Evolutionary conservation across 2,888 invertebrate species (phyloP), one percentile per base, ranked within the genome.

Genomic region (Myopa tessellatipennis): DNA sequence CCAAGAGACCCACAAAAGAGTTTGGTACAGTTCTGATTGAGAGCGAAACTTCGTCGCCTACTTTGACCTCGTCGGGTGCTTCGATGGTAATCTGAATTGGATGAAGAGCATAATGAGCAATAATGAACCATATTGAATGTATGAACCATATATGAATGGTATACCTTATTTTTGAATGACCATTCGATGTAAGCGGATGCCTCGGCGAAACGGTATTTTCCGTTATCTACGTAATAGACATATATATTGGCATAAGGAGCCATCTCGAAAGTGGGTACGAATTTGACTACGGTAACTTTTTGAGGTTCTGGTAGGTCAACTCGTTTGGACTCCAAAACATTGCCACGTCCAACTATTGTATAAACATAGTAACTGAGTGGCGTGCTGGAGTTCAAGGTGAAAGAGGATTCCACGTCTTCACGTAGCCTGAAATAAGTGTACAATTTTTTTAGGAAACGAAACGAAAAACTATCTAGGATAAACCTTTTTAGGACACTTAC

Each of bases 1-100:
- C 98, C 81, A 97, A 89, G 8, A 98, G 89, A 1, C 96, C 97
- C 4, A 98, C 94, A 83, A 94, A 94, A 0, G 98, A 96, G 83
- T 96, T 94, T 0, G 96, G 94, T 83, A 94, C 94, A 0, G 98
- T 94, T n/a, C 92, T 91, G 34, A 98, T 93, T 6, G 92, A 91
- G 8, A 98, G 90, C 81, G 95, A 94, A 5, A 98, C 93, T 77
- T 93, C 91, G 16, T 93, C 92, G 72, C 95, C 95, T 0, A 97
- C 97, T 79, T 93, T 93, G 0, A 93, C 93, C 87, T 93, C 92
- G 5, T 90, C 90, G n/a, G 91, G 92, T 0, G 93, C 90, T 80
- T 92, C 91, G 5, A 95, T 90, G 8, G 94, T 92, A 52, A 95
- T 92, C 93, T 93, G 40, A 0, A 36, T 90, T 1, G 34, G 26